Evolutionary conservation across 2,113 vertebrate species (phyloP), one percentile per base, ranked within the genome.

Genomic region (Diadophis punctatus): DNA sequence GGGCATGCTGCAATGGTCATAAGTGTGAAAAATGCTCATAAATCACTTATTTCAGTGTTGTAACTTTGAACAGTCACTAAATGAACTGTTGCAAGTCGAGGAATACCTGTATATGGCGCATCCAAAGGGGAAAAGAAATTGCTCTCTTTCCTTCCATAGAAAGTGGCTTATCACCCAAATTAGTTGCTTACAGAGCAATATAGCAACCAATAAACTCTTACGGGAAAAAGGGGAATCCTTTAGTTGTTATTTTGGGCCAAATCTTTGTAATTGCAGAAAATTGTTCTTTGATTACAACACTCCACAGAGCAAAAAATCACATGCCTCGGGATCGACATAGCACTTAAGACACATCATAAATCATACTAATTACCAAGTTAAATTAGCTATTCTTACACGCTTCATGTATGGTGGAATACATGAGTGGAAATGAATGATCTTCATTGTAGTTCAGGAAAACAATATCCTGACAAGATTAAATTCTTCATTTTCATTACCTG

Each of bases 381-480:
- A 51, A 9, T 89, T 30, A 4, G 68, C 90, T 94, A 91, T 86
- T 94, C 93, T 94, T 93, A 52, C 11, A 88, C 55, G 68, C 27
- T 39, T 8, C 84, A 49, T 55, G 1, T 12, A 56, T 93, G 94
- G 88, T 93, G 4, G 63, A n/a, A 68, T n/a, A n/a, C 4, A 68
- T n/a, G 63, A 1, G 55, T 74, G 25, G 87, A 89, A 94, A 92
- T 86, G 0, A 8, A 20, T 68, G 9, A 56, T 16, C 3, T 95
- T 95, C 51, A 8, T 53, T 5, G 8, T 91, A 0, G 93, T 9
- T 53, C 20, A 90, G 48, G 74, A 87, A 20, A 91, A 90, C 7
- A 91, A 86, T 63, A 86, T 80, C 93, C 86, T 92, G 10, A 91
- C 4, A 34, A 94, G 89, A 91, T 88, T 58, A 63, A 90, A 93